Conservation (phyloP, 2,113 vertebrate species). For the Pangasianodon gigas region DNA sequence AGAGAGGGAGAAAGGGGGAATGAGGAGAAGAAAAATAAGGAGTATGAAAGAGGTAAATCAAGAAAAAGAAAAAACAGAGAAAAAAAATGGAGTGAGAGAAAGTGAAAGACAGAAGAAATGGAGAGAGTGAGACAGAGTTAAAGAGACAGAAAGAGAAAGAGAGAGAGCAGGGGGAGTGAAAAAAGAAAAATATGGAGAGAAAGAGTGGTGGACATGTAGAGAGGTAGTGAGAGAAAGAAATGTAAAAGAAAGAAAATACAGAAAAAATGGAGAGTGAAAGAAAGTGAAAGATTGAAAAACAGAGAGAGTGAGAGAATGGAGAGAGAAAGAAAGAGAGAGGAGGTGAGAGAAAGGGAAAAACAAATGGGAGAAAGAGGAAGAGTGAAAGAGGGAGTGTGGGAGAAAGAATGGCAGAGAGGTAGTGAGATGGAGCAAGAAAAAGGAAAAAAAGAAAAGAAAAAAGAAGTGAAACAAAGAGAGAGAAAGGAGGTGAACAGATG, state of each 20-base stretch:
- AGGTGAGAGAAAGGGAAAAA: background rate
- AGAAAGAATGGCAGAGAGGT: background rate
- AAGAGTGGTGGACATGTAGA: background rate
- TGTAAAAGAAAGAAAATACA: background rate
- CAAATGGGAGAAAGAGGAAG: background rate
- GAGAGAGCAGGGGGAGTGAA: background rate
- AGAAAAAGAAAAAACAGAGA: background rate
- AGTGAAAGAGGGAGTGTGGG: background rate
- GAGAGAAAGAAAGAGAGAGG: background rate
- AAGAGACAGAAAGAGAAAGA: background rate
- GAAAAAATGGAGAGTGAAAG: background rate
- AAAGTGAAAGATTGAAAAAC: background rate
- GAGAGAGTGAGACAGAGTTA: background rate
- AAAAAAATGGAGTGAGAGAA: background rate
- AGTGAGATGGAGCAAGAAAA: background rate
- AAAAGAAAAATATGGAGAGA: background rate
- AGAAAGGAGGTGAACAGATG: background rate
- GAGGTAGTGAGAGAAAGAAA: background rate
- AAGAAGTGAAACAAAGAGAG: background rate
- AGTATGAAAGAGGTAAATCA: background rate
- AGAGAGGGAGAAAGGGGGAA: background rate
- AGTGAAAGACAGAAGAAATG: background rate
- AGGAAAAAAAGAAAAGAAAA: background rate
- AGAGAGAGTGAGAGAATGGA: background rate
- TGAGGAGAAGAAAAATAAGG: background rate